A percentile compares a stretch with the other conserved stretches of the same genome.
Evolutionary conservation across 1,140 invertebrate genomes (phyloP).

Genomic region (Rhopalosiphum padi): DNA sequence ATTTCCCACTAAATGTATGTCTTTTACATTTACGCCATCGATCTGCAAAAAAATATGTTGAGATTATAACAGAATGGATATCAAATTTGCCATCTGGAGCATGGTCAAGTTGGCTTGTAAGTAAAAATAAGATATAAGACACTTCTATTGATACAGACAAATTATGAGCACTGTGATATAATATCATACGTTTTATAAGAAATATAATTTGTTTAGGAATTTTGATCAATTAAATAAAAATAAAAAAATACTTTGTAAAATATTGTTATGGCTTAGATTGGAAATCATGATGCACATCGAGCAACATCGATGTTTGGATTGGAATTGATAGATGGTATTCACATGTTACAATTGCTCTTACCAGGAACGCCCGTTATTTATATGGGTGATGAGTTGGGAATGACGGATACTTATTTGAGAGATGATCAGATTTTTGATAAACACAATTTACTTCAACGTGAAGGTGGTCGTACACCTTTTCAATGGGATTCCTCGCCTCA

Average conservation of each 20-base stretch:
- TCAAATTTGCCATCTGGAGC: slow-evolving; percentile 64
- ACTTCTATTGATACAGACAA: too few relatives aligned
- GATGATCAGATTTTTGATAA: slow-evolving; percentile 67
- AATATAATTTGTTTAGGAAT: too few relatives aligned
- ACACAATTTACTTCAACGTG: slow-evolving; percentile 63
- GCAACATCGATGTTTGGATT: slow-evolving; percentile 71
- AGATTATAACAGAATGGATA: slow-evolving; percentile 68
- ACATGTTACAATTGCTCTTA: slow-evolving; percentile 76
- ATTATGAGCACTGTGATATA: too few relatives aligned
- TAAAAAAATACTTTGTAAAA: neutral
- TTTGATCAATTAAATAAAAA: too few relatives aligned
- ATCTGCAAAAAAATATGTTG: slow-evolving; percentile 63
- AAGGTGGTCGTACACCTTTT: slow-evolving; percentile 75
- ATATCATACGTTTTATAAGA: too few relatives aligned
- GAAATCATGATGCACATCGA: slow-evolving; percentile 77
- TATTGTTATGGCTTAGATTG: slow-evolving; percentile 67
- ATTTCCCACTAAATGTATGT: slow-evolving; percentile 66
- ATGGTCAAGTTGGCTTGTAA: slow-evolving; percentile 69
- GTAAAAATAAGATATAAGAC: neutral
- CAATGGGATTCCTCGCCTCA: slow-evolving; percentile 73
- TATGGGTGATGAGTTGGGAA: slow-evolving; percentile 80
- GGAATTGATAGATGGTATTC: slow-evolving; percentile 73
- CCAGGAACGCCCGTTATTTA: slow-evolving; percentile 80
- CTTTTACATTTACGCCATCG: slow-evolving; percentile 65
- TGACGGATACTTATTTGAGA: slow-evolving; percentile 70